Conservation (phyloP, 2,888 invertebrate genomes). For the Drosophila nr. perissopoda region DNA sequence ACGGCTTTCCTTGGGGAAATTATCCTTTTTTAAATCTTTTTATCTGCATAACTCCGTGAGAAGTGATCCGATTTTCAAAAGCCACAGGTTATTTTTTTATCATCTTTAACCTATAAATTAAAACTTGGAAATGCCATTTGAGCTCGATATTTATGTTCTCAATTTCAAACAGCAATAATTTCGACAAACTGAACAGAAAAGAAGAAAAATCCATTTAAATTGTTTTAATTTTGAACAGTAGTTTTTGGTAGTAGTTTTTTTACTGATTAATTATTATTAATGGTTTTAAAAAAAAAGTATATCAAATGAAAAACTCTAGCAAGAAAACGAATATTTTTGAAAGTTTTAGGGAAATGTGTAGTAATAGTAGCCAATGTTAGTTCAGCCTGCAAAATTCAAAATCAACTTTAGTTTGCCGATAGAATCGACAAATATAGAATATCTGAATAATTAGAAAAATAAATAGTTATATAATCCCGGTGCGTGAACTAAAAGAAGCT, state of each 20-base stretch:
- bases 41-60: not conserved
- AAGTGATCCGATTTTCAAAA: not conserved
- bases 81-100: not conserved
- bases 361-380: conserved; percentile 46
- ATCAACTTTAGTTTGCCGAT: conserved; percentile 13
- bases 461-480: not conserved
- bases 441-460: conserved; percentile 6
- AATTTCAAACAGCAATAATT: not conserved
- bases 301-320: not conserved
- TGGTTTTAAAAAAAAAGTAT: not conserved
- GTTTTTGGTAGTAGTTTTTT: not conserved
- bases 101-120: not conserved
- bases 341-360: not conserved
- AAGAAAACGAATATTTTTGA: not conserved
- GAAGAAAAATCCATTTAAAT: not conserved
- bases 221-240: not conserved
- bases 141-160: not conserved
- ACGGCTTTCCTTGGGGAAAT: not conserved
- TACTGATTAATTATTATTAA: not conserved
- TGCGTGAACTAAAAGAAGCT: not conserved
- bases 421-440: conserved; percentile 10
- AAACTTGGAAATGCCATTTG: not conserved
- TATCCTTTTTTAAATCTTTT: not conserved
- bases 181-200: not conserved
- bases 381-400: conserved; percentile 38